Conservation (phyloP, 2,888 invertebrate species). For the Stenoptilia bipunctidactyla region DNA sequence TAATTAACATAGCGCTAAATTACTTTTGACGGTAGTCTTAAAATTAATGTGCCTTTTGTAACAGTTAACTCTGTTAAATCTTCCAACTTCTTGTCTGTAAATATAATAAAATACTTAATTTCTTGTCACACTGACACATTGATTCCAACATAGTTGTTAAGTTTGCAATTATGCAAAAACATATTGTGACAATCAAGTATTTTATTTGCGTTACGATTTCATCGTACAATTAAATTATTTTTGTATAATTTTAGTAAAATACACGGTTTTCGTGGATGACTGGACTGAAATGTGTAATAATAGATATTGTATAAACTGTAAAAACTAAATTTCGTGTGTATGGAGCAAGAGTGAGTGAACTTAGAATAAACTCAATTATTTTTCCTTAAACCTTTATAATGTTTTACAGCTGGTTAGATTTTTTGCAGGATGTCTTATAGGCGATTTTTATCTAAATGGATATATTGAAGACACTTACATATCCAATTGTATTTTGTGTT, state of each 20-base stretch:
- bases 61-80: constrained; percentile 19
- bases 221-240: constrained; percentile 9
- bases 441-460: too few relatives aligned
- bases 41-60: constrained; percentile 46
- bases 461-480: too few relatives aligned
- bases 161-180: constrained; percentile 7
- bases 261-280: constrained; percentile 29
- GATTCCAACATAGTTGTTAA: not conserved
- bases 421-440: constrained; percentile 4
- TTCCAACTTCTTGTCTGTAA: constrained; percentile 12
- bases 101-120: constrained; percentile 32
- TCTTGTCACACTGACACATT: constrained; percentile 25
- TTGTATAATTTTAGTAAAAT: constrained; percentile 7
- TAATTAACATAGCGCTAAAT: not conserved
- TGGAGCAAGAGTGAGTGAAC: constrained; percentile 2
- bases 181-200: constrained; percentile 32
- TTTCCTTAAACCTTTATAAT: constrained; percentile 7
- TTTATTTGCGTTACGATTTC: constrained; percentile 20
- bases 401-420: constrained; percentile 5
- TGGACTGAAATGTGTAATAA: constrained; percentile 41
- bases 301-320: constrained; percentile 47
- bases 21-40: constrained; percentile 1
- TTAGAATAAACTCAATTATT: constrained; percentile 15
- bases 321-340: constrained; percentile 18
- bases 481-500: too few relatives aligned